Base-by-base conservation (phyloP, 2,888 invertebrate species). In the Oscheius sp. region DNA sequence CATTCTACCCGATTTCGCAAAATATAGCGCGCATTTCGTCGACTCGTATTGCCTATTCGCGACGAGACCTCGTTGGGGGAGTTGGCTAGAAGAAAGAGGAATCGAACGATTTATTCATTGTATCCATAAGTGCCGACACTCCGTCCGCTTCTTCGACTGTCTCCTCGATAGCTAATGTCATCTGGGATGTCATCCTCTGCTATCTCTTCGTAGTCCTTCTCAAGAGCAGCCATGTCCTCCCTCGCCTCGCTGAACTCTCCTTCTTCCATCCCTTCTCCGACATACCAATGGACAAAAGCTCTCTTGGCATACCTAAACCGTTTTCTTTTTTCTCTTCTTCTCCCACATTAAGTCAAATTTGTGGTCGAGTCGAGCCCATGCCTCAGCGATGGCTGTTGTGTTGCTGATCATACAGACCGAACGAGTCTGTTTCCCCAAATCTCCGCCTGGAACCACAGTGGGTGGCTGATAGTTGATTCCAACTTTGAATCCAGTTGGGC, bases 311-410 rank as follows among this genome's bases (percentile, higher is more conserved):
- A n/a, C n/a, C n/a, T n/a, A n/a, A n/a, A n/a, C n/a, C n/a, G n/a
- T n/a, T n/a, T n/a, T n/a, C n/a, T n/a, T n/a, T n/a, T n/a, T n/a
- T n/a, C n/a, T n/a, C n/a, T n/a, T n/a, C n/a, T n/a, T n/a, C n/a
- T n/a, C n/a, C 84, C 91, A 93, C 91, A 95, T 92, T 53, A 92
- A 87, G 70, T 92, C 91, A 87, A 92, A 82, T 87, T 94, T 94
- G 81, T 90, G 90, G 82, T 91, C 90, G 27, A 94, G 88, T 65
- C 92, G 90, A 70, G 91, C 91, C 92, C 94, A 95, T 58, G 94
- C 94, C 84, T 93, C 92, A 15, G 92, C 92, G 84, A 94, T 93
- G 79, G 94, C 93, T 17, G 94, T 95, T 5, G 94, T 95, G 88
- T 95, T 95, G 86, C 74, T 74, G 48, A 77, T 77, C 77, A 77